Evolutionary conservation across 2,888 invertebrate genomes (phyloP).

Genomic region (Lasioglossum villosulum): DNA sequence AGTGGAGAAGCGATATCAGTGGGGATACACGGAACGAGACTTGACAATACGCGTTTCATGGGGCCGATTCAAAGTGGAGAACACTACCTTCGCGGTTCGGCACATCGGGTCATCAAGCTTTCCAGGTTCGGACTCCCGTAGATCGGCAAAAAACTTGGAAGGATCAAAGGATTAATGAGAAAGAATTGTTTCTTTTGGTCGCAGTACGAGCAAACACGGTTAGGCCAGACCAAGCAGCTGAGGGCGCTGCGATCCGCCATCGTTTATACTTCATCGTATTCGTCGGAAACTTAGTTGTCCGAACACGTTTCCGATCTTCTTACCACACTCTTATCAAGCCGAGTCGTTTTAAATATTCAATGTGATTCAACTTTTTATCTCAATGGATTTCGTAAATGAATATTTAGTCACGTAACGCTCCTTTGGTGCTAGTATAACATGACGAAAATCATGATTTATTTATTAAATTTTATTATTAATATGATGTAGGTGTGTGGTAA

Average conservation of each 20-base stretch:
- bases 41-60: constrained; percentile 40
- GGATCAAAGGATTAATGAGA: constrained; percentile 47
- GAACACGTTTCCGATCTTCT: background rate
- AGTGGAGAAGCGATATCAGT: constrained; percentile 35
- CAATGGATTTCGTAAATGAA: background rate
- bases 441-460: background rate
- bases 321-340: background rate
- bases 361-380: background rate
- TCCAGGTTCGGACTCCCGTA: constrained; percentile 24
- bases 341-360: background rate
- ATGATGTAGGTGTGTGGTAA: no score
- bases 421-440: background rate
- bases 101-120: constrained; percentile 43
- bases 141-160: constrained; percentile 42
- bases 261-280: constrained; percentile 25
- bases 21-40: constrained; percentile 37
- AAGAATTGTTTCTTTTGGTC: constrained; percentile 63
- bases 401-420: background rate
- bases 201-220: constrained; percentile 68
- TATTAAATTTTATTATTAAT: background rate
- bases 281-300: constrained; percentile 31
- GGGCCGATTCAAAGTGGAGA: background rate
- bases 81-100: constrained; percentile 53
- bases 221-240: constrained; percentile 67
- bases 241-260: constrained; percentile 49